phyloP scores from a whole-genome alignment of 2,113 vertebrate genomes.

The Sphyrna mokarran region DNA sequence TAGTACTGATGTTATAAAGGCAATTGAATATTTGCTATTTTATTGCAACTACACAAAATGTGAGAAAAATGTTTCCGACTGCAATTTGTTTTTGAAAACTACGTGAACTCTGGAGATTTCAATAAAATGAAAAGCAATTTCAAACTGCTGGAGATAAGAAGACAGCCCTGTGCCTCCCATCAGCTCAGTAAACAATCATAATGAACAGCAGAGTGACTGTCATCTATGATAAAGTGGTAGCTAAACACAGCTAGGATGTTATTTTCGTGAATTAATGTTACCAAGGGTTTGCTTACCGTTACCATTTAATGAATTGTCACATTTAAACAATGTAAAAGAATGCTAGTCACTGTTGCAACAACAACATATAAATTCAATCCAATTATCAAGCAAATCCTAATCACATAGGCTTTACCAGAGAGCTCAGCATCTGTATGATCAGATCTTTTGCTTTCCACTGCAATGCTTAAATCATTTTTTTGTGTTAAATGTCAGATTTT shows the following conservation, averaged over 20 bases:
- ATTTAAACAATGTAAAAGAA: conserved; percentile 50
- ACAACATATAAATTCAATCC: background rate
- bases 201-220: conserved; percentile 48
- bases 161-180: conserved; percentile 40
- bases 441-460: background rate
- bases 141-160: conserved; percentile 36
- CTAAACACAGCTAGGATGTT: conserved; percentile 65
- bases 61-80: background rate
- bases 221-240: conserved; percentile 54
- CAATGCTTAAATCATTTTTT: conserved; percentile 21
- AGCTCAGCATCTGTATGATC: background rate
- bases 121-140: conserved; percentile 35
- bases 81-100: conserved; percentile 10
- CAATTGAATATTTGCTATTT: conserved; percentile 3
- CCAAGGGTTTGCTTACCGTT: conserved; percentile 49
- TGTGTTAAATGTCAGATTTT: background rate
- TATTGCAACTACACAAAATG: background rate
- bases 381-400: conserved; percentile 16
- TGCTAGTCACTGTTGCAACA: background rate
- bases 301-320: conserved; percentile 64
- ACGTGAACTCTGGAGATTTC: conserved; percentile 7
- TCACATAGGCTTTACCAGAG: background rate
- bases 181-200: conserved; percentile 54
- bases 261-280: conserved; percentile 63
- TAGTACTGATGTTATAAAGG: background rate